A percentile compares a stretch with the other conserved stretches of the same genome.
Conservation (phyloP, 2,888 invertebrate genomes). For the Patella ulyssiponensis region DNA sequence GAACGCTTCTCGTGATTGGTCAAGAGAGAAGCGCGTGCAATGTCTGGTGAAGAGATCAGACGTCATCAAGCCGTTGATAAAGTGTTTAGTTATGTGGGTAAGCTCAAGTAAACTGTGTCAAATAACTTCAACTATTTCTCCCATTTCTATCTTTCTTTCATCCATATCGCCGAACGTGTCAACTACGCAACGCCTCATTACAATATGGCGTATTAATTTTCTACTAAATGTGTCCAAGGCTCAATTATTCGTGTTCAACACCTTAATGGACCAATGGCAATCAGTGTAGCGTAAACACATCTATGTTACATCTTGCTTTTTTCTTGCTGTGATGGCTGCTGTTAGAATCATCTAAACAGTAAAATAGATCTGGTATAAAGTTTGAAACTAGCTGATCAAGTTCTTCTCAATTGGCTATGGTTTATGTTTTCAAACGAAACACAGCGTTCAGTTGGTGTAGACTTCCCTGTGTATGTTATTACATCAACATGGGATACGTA, state of each 20-base stretch:
- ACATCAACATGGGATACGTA: neutral
- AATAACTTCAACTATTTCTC: slow-evolving; percentile 9
- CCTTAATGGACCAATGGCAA: slow-evolving; percentile 21
- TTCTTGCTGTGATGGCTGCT: neutral
- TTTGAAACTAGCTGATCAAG: neutral
- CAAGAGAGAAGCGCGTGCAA: slow-evolving; percentile 16
- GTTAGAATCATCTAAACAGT: neutral
- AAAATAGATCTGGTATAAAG: neutral
- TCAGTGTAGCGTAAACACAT: slow-evolving; percentile 17
- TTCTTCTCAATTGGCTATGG: slow-evolving; percentile 7
- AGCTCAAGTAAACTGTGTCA: slow-evolving; percentile 8
- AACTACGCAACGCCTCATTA: slow-evolving; percentile 25
- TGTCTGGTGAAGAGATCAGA: slow-evolving; percentile 21
- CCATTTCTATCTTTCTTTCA: slow-evolving; percentile 10
- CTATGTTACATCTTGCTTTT: slow-evolving; percentile 3
- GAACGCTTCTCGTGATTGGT: slow-evolving; percentile 17
- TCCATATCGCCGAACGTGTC: slow-evolving; percentile 21
- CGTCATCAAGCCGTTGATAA: slow-evolving; percentile 3
- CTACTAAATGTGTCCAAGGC: slow-evolving; percentile 23
- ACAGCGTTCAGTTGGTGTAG: neutral
- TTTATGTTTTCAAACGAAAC: slow-evolving; percentile 10
- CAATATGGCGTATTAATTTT: slow-evolving; percentile 25
- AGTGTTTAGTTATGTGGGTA: neutral
- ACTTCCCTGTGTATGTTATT: neutral
- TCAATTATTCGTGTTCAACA: slow-evolving; percentile 31